phyloP scores from a whole-genome alignment of 2,113 vertebrate genomes.

The Sminthopsis crassicaudata region DNA sequence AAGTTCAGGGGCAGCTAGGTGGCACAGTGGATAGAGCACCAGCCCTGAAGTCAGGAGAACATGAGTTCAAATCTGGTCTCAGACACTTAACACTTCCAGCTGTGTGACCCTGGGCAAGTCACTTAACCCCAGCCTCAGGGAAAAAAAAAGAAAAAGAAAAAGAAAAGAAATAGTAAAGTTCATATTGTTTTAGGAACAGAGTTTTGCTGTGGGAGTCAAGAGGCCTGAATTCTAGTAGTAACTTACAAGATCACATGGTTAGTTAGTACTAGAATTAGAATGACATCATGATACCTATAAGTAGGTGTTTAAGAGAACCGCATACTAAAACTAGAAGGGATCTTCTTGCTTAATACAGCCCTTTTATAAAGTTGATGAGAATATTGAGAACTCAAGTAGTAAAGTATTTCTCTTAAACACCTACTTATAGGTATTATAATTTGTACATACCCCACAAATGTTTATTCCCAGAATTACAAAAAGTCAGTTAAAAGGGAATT shows the following conservation, averaged over 20 bases:
- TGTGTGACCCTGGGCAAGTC: too few relatives aligned
- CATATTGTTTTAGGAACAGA: neutral
- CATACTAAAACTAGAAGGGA: neutral
- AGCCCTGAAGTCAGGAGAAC: too few relatives aligned
- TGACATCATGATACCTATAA: neutral
- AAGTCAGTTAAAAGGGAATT: neutral
- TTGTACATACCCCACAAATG: neutral
- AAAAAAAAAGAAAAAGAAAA: too few relatives aligned
- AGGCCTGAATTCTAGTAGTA: neutral
- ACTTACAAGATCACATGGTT: too few relatives aligned
- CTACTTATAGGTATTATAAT: neutral
- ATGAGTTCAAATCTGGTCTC: too few relatives aligned
- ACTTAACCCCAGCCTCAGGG: too few relatives aligned
- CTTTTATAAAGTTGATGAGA: neutral
- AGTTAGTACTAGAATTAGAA: too few relatives aligned
- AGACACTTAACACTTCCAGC: too few relatives aligned
- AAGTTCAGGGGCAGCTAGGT: too few relatives aligned
- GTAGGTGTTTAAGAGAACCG: neutral
- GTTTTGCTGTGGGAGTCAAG: neutral
- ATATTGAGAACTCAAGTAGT: neutral
- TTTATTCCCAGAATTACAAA: neutral
- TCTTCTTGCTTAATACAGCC: neutral
- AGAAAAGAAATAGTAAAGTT: neutral
- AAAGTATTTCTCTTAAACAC: neutral
- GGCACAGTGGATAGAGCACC: too few relatives aligned